phyloP scores from a whole-genome alignment of 2,888 invertebrate species.

The Brachylomia viminalis region DNA sequence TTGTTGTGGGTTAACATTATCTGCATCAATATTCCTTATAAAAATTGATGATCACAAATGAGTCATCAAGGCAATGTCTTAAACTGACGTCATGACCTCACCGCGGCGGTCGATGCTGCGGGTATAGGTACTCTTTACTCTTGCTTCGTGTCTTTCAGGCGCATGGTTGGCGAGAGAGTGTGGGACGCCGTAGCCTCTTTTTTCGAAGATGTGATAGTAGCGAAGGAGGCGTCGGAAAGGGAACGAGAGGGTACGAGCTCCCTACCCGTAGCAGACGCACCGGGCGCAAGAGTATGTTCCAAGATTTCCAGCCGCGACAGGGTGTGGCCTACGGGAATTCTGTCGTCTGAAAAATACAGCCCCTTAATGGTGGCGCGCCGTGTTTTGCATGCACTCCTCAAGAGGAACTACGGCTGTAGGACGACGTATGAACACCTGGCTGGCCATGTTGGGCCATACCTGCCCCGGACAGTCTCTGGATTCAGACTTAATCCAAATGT shows the following conservation, averaged over 20 bases:
- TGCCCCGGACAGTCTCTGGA: background rate
- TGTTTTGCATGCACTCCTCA: background rate
- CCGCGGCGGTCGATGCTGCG: background rate
- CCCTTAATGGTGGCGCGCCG: background rate
- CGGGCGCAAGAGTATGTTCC: background rate
- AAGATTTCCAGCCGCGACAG: background rate
- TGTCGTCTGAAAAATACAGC: background rate
- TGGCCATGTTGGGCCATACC: background rate
- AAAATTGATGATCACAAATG: background rate
- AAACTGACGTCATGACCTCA: background rate
- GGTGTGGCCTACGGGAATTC: background rate
- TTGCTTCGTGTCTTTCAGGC: background rate
- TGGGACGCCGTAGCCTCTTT: background rate
- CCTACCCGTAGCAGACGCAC: no score
- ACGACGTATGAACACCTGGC: background rate
- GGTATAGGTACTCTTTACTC: background rate
- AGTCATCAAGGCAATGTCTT: background rate
- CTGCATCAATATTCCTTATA: background rate
- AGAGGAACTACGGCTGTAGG: background rate
- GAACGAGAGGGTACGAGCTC: no score
- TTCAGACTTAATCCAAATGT: background rate
- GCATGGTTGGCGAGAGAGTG: background rate
- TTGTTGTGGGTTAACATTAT: background rate
- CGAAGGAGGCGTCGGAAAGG: no score
- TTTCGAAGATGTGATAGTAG: no score